Base-by-base conservation (phyloP, 2,888 invertebrate species). In the Napeogenes inachia region DNA sequence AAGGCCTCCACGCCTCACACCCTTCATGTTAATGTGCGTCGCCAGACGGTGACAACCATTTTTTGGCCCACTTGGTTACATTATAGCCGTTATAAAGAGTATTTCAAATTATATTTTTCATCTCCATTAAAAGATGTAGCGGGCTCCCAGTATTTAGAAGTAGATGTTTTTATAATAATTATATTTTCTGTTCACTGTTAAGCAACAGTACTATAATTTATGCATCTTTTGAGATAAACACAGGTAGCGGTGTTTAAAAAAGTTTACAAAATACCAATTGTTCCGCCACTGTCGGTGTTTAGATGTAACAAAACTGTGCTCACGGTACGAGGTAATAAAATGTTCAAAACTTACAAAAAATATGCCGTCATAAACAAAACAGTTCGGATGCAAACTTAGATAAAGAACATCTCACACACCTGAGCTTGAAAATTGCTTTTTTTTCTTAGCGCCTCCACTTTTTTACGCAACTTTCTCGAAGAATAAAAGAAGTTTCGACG, bases 371-470 rank as follows among this genome's bases (percentile, higher is more conserved):
- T 89, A 90, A 90, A 90, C 87, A 89, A 90, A 87, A 76, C 82
- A 76, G 84, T 86, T 87, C 86, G 88, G 90, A 90, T 90, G 90
- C 87, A 89, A 90, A 90, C 86, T 90, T 89, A 90, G 90, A 90
- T 90, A 90, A 90, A 89, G 87, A 90, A 90, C 89, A 89, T 89
- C 89, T 85, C 83, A 89, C 89, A 89, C 90, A 90, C 90, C 90
- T 90, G 90, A 90, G 90, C 88, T 90, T 89, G 90, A 82, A 90
- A 90, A 90, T 90, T 90, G 89, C 90, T 89, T 90, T 90, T 42
- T 38, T 90, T 89, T 89, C 86, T 87, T 88, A 89, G 84, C 88
- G 86, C 84, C 87, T 85, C 83, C 84, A 85, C 80, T 88, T 89
- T 88, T 87, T 89, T 88, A 88, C 88, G 80, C 81, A 88, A 90